Evolutionary conservation across 1,140 invertebrate genomes (phyloP).

Genomic region (Ditylenchus dipsaci): DNA sequence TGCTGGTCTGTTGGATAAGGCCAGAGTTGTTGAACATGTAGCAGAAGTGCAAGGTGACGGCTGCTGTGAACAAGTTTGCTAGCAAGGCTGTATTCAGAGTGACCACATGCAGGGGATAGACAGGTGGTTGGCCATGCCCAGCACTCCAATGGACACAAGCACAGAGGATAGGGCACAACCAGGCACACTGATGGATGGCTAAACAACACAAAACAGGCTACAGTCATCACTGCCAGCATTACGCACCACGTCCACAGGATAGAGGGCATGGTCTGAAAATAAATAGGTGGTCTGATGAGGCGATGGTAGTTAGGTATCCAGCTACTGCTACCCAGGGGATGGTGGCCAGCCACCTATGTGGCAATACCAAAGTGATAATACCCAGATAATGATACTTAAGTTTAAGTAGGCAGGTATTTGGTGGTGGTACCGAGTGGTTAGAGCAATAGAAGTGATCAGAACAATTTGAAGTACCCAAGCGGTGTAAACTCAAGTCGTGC

Average conservation of each 20-base stretch:
- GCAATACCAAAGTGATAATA: neutral
- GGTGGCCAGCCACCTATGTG: no score
- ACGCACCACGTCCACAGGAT: neutral
- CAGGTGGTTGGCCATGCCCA: neutral
- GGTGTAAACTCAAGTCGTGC: no score
- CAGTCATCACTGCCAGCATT: neutral
- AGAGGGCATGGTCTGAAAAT: neutral
- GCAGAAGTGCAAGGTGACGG: constrained; percentile 31
- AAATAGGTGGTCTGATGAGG: no score
- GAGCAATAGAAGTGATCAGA: no score
- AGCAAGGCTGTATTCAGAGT: constrained; percentile 8
- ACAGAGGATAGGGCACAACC: constrained; percentile 9
- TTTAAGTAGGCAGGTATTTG: no score
- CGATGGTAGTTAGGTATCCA: no score
- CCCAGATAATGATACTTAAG: no score
- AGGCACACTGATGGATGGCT: constrained; percentile 1
- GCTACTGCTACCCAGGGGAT: no score
- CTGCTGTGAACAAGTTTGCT: constrained; percentile 38
- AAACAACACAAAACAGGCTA: neutral
- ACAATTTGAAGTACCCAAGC: no score
- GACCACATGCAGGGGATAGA: constrained; percentile 18
- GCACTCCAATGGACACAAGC: constrained; percentile 16
- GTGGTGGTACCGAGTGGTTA: no score
- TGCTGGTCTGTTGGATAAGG: constrained; percentile 17
- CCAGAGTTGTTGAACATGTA: constrained; percentile 37